Conservation (phyloP, 2,113 vertebrate genomes). For the Pygoscelis adeliae region DNA sequence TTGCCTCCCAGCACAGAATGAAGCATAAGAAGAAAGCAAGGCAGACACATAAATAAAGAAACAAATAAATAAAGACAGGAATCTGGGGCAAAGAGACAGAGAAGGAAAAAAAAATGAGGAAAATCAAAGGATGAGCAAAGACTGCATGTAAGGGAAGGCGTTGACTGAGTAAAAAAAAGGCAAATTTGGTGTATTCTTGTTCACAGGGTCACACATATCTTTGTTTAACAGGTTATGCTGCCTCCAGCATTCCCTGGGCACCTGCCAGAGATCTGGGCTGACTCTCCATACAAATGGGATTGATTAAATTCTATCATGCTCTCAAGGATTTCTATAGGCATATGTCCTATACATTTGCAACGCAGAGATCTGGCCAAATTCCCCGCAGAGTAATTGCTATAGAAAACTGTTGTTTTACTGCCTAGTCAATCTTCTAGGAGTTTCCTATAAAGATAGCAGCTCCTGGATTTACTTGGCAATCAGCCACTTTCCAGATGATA, state of each 20-base stretch:
- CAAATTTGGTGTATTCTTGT: neutral
- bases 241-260: neutral
- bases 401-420: constrained; percentile 1
- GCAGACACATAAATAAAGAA: neutral
- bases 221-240: neutral
- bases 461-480: constrained; percentile 31
- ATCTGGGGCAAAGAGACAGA: neutral
- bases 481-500: neutral
- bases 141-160: neutral
- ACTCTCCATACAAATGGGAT: neutral
- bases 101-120: neutral
- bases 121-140: neutral
- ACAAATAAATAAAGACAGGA: neutral
- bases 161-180: neutral
- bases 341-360: neutral
- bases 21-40: neutral
- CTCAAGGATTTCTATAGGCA: neutral
- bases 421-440: neutral
- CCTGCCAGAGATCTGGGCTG: neutral
- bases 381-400: neutral
- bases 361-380: neutral
- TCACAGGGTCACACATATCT: neutral
- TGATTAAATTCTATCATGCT: constrained; percentile 5
- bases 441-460: constrained; percentile 3
- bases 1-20: neutral